phyloP scores from a whole-genome alignment of 2,797 vertebrate genomes.

The Mionectes olivaceus region DNA sequence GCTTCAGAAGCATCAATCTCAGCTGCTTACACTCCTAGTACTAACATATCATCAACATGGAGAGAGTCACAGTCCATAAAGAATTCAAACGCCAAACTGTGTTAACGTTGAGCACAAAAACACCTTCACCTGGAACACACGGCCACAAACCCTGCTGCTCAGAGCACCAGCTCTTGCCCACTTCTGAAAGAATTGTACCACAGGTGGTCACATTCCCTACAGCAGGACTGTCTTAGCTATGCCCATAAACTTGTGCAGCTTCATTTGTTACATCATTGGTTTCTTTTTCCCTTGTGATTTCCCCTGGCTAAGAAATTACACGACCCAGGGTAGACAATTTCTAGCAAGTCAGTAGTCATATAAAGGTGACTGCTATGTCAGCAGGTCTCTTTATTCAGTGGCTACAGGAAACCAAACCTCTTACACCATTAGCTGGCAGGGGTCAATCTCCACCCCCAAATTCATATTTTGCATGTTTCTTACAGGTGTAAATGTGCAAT shows the following conservation, averaged over 20 bases:
- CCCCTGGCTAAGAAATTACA: conserved; percentile 38
- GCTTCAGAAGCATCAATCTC: not conserved
- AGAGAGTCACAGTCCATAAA: fast-evolving
- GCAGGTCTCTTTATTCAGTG: not conserved
- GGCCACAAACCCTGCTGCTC: not conserved
- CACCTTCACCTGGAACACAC: not conserved
- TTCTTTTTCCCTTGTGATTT: not conserved
- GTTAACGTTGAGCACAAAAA: fast-evolving
- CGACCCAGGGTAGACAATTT: conserved; percentile 8
- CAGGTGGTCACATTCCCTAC: not conserved
- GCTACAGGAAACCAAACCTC: conserved; percentile 1
- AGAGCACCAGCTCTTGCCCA: not conserved
- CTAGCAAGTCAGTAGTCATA: conserved; percentile 27
- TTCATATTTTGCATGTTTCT: not conserved
- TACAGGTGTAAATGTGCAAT: not conserved
- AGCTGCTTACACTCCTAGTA: not conserved
- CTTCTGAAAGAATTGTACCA: not conserved
- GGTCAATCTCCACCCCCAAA: not conserved
- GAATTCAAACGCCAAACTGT: not conserved
- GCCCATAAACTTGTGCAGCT: not conserved
- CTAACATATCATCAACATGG: not conserved
- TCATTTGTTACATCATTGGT: not conserved
- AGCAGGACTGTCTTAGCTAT: not conserved
- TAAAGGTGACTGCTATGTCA: conserved; percentile 7
- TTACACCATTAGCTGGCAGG: not conserved